phyloP scores from a whole-genome alignment of 1,140 invertebrate species.

The Hycleus phaleratus region DNA sequence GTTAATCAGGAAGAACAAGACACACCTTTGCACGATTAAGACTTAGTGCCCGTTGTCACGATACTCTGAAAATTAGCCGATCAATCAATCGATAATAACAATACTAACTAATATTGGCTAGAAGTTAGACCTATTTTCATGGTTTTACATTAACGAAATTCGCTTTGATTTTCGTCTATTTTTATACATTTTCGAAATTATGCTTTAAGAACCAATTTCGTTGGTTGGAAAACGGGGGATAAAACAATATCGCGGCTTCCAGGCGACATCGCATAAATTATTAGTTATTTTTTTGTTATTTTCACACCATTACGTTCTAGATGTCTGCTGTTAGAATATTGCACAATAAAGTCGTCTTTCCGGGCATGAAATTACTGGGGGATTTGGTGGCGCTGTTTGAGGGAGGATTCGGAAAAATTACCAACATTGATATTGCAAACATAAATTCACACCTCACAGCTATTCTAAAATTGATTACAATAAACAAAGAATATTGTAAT shows the following conservation, averaged over 20 bases:
- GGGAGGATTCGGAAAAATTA: constrained; percentile 15
- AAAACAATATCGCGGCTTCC: constrained; percentile 14
- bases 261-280: constrained; percentile 15
- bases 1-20: constrained; percentile 38
- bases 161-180: background rate
- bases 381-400: constrained; percentile 12
- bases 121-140: background rate
- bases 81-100: constrained; percentile 27
- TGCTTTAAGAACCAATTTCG: too few relatives aligned
- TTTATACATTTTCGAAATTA: too few relatives aligned
- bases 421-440: constrained; percentile 13
- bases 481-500: too few relatives aligned
- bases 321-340: constrained; percentile 15
- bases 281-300: constrained; percentile 15
- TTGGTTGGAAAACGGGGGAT: background rate
- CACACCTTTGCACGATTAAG: constrained; percentile 34
- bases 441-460: background rate
- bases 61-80: constrained; percentile 27
- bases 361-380: constrained; percentile 10
- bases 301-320: constrained; percentile 13
- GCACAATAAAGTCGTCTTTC: constrained; percentile 13
- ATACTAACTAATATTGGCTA: constrained; percentile 2
- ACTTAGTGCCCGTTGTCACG: constrained; percentile 37
- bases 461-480: too few relatives aligned
- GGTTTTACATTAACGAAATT: constrained; percentile 4